Evolutionary conservation across 1,140 invertebrate species (phyloP), one percentile per base, ranked within the genome.

Genomic region (Drosophila arawakana): DNA sequence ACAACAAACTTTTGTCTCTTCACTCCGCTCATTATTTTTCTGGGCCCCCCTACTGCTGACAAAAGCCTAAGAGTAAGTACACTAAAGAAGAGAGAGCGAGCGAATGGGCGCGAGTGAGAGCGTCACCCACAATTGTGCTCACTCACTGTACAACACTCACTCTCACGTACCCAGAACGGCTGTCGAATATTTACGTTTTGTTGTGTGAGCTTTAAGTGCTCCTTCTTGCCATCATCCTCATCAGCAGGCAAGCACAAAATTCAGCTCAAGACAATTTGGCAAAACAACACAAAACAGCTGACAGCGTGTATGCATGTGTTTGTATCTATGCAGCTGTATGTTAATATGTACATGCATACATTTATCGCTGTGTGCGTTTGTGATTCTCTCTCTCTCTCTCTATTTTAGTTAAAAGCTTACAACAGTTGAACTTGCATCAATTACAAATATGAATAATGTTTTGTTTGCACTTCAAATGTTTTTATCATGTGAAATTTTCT

Each of bases 261-360:
- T 66, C 47, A 43, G 49, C 61, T 70, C 55, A 66, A 78, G 67
- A 65, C 62, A 57, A 61, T 76, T 73, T 76, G 70, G 58, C 74
- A 77, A 63, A 73, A 84, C 81, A 83, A 83, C 81, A 83, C 77
- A 83, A 83, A 83, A 83, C 81, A 83, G 81, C 81, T 83, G 81
- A 83, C 78, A 67, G 43, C 39, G 13, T 30, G 25, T 47, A 52
- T 55, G 41, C 57, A 46, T 73, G 39, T 52, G 50, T 68, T 25
- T 39, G 44, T 57, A 57, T 37, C 25, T 47, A 50, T 47, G 37
- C 44, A 35, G 34, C 41, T 62, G 25, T 54, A 5, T 15, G 9
- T 11, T 8, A 18, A n/a, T 52, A 10, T 25, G 9, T 55, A 46
- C 10, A 21, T 21, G 18, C n/a, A 2, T 68, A 34, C 39, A 25